Evolutionary conservation across 1,140 invertebrate genomes (phyloP), one percentile per base, ranked within the genome.

Genomic region (Drosophila orena): DNA sequence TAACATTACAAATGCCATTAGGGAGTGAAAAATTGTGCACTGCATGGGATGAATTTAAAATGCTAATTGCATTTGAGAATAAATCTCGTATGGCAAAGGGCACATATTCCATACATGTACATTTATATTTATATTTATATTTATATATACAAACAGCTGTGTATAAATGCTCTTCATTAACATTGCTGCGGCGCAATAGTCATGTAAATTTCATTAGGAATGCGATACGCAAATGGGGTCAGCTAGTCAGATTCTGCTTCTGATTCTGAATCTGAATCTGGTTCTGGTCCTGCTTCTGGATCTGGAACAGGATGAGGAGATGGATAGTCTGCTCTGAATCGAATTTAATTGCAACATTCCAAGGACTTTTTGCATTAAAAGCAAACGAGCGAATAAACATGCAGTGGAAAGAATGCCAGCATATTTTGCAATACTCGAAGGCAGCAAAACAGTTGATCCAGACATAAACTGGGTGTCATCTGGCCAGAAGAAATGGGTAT

Each of bases 11-110:
- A 76, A 76, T 76, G 61, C 73, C 72, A 76, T 68, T 76, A 66
- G 43, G 62, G 34, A 43, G 70, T 70, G 73, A 64, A 62, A 73
- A 77, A 73, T 68, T 44, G 40, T 49, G 34, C 55, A 20, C 44
- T 34, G 58, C 55, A 34, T 69, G 64, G 56, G 66, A 70, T 75
- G 60, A 75, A 81, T 88, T 75, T 74, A 78, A 88, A 88, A 86
- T 81, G 74, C 78, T 88, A 85, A 86, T 86, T 86, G 78, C 83
- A 88, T 76, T 81, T 78, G 74, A 54, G 73, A 71, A 88, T 86
- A 86, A 88, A 81, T 88, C 83, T 86, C 60, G 52, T 49, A 78
- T 78, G 64, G 68, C 60, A 42, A 57, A 62, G 64, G 68, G 38
- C 34, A 58, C 34, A 43, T 11, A 20, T 17, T 34, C 17, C 30